A percentile compares a stretch with the other conserved stretches of the same genome.
These are phyloP conservation scores for Hoplodrina ambigua DNA, from an alignment of 2,888 invertebrate species.

Conservation along the genomic window DNA sequence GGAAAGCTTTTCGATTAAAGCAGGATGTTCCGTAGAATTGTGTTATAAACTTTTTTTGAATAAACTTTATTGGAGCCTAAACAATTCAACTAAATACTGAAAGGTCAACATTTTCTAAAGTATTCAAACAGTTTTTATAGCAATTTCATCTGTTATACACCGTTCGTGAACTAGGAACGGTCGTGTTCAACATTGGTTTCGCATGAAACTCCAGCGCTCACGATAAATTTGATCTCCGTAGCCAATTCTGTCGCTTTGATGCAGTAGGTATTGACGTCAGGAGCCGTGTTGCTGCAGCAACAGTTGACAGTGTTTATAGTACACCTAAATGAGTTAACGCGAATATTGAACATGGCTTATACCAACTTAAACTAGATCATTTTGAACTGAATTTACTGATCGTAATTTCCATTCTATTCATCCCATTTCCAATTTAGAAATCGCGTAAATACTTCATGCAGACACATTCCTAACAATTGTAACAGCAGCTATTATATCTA, in stretches of 20 bases:
- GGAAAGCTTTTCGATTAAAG: neutral
- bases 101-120: constrained; percentile 56
- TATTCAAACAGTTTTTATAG: constrained; percentile 56
- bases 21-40: no score
- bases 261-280: constrained; percentile 54
- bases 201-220: constrained; percentile 66
- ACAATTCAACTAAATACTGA: constrained; percentile 16
- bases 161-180: constrained; percentile 64
- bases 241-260: constrained; percentile 71
- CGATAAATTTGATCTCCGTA: constrained; percentile 73
- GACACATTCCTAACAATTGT: neutral
- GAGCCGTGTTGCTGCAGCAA: constrained; percentile 52
- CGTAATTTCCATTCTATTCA: neutral
- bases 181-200: constrained; percentile 73
- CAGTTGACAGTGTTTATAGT: constrained; percentile 48
- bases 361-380: neutral
- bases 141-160: constrained; percentile 52
- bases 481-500: constrained; percentile 2
- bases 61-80: constrained; percentile 1
- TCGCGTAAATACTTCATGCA: neutral
- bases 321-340: constrained; percentile 20
- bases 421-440: neutral
- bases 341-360: constrained; percentile 4
- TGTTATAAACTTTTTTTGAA: neutral
- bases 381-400: neutral